These are phyloP conservation scores for Caenorhabditis sinica DNA, from an alignment of 2,888 invertebrate species.

Conservation along the genomic window DNA sequence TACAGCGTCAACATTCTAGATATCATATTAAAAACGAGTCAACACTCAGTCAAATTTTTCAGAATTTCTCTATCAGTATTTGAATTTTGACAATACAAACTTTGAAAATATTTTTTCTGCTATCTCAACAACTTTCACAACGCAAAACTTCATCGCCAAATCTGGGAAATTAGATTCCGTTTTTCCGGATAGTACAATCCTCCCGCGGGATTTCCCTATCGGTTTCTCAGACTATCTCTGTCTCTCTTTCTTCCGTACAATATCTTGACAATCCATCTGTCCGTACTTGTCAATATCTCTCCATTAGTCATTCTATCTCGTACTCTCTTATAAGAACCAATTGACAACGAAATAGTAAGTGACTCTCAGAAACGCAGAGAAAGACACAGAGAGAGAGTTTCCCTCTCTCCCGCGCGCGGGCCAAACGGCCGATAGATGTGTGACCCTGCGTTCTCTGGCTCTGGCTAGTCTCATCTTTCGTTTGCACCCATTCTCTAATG, in stretches of 20 bases:
- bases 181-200: conserved; percentile 8
- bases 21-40: too few species aligned
- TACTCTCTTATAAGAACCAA: conserved; percentile 48
- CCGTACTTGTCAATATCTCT: conserved; percentile 22
- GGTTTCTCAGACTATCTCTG: neutral
- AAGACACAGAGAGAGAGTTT: conserved; percentile 1
- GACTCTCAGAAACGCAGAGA: conserved; percentile 2
- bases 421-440: conserved; percentile 59
- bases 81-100: neutral
- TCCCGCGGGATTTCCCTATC: conserved; percentile 1
- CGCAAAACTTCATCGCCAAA: too few species aligned
- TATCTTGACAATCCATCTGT: neutral
- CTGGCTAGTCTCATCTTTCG: conserved; percentile 65
- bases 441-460: conserved; percentile 63
- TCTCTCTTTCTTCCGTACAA: neutral
- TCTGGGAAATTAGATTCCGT: neutral
- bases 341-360: conserved; percentile 52
- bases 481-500: conserved; percentile 66
- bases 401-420: conserved; percentile 37
- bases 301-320: conserved; percentile 21
- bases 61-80: too few species aligned
- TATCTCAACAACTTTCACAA: too few species aligned
- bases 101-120: too few species aligned
- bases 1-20: too few species aligned
- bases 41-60: too few species aligned